Percentiles rank a stretch among this genome's conserved stretches.
phyloP scores from a whole-genome alignment of 2,113 vertebrate species.

The Sphaerodactylus townsendi region DNA sequence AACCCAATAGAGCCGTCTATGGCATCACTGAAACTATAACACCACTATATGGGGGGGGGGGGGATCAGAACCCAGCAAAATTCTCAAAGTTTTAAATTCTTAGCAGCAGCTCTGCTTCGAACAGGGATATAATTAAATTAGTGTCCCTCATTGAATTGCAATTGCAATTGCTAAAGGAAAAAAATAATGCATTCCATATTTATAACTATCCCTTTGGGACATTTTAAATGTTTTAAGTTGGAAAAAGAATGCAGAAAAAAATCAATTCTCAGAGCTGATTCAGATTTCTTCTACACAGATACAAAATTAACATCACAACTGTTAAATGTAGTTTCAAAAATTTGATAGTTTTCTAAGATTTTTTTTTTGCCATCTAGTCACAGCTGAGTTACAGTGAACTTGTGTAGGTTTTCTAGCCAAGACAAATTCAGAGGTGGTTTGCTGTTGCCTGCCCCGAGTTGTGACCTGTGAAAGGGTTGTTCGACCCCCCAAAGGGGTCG shows the following conservation, averaged over 20 bases:
- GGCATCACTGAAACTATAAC: background rate
- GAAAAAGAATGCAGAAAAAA: background rate
- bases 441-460: too few species aligned
- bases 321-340: too few species aligned
- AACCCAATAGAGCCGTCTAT: conserved; percentile 13
- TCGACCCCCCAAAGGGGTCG: too few species aligned
- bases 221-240: background rate
- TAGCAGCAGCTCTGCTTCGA: background rate
- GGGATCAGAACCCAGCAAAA: background rate
- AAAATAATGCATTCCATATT: too few species aligned
- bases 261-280: background rate
- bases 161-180: background rate
- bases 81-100: conserved; percentile 9
- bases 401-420: too few species aligned
- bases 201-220: background rate
- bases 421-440: too few species aligned
- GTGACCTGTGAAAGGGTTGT: too few species aligned
- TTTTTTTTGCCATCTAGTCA: too few species aligned
- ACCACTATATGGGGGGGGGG: background rate
- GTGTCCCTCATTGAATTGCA: background rate
- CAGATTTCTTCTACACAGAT: background rate
- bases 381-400: too few species aligned
- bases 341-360: too few species aligned
- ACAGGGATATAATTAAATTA: conserved; percentile 2
- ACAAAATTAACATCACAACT: background rate